phyloP scores from a whole-genome alignment of 2,797 vertebrate genomes.

The Sebastes nivosus region DNA sequence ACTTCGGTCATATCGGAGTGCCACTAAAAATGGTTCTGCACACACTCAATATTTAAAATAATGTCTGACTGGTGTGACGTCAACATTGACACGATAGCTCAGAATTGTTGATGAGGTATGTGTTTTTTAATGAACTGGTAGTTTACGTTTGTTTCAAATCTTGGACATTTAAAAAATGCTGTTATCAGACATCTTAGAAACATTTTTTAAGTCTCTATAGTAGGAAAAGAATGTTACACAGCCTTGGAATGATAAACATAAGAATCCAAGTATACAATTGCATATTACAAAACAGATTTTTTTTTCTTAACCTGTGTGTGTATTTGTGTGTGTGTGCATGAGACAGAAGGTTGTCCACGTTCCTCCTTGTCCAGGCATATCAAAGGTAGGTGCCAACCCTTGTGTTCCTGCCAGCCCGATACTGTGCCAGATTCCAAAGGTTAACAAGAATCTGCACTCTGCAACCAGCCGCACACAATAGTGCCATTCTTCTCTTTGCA shows the following conservation, averaged over 20 bases:
- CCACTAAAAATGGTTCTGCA: slow-evolving; percentile 24
- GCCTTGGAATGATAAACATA: not conserved
- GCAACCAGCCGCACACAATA: slow-evolving; percentile 71
- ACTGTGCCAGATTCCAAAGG: slow-evolving; percentile 73
- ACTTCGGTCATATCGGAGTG: slow-evolving; percentile 13
- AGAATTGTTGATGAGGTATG: not conserved
- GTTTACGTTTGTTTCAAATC: not conserved
- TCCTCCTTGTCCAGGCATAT: slow-evolving; percentile 63
- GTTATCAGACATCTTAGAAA: not conserved
- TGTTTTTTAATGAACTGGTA: not conserved
- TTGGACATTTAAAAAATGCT: not conserved
- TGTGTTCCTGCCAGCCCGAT: slow-evolving; percentile 65
- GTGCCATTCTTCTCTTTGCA: slow-evolving; percentile 68
- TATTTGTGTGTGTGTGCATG: slow-evolving; percentile 11
- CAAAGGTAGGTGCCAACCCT: slow-evolving; percentile 72
- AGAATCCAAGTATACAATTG: not conserved
- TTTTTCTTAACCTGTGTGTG: not conserved
- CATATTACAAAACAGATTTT: not conserved
- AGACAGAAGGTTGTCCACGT: slow-evolving; percentile 53
- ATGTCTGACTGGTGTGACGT: not conserved
- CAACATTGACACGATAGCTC: not conserved
- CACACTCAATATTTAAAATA: slow-evolving; percentile 34
- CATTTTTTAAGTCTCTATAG: not conserved
- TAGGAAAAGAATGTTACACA: not conserved
- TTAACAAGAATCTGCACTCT: slow-evolving; percentile 76